A percentile compares a stretch with the other conserved stretches of the same genome.
phyloP scores from a whole-genome alignment of 2,113 vertebrate species.

The Sphaerodactylus townsendi region DNA sequence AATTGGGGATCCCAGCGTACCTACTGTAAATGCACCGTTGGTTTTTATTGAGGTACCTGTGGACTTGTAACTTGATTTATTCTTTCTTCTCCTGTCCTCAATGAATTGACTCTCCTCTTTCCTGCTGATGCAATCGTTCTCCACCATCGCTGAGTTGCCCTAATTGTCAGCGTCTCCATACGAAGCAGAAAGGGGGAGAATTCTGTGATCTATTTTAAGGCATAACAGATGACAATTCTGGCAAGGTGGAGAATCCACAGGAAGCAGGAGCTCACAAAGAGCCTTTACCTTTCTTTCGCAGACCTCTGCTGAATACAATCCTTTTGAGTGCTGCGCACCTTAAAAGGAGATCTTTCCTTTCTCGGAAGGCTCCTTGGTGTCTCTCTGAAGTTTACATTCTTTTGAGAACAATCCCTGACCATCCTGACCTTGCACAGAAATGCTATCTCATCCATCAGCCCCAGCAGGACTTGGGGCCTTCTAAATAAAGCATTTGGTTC shows the following conservation, averaged over 20 bases:
- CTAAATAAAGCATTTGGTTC: background rate
- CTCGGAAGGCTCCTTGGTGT: background rate
- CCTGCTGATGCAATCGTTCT: conserved; percentile 38
- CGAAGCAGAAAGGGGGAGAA: conserved; percentile 38
- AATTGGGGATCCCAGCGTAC: conserved; percentile 35
- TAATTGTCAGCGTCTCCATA: conserved; percentile 52
- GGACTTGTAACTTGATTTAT: conserved; percentile 26
- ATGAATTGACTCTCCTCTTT: conserved; percentile 52
- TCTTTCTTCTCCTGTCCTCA: conserved; percentile 20
- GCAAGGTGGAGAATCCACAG: conserved; percentile 49
- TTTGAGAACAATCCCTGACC: background rate
- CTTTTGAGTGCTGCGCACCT: background rate
- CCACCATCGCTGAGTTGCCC: conserved; percentile 39
- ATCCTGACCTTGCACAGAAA: background rate
- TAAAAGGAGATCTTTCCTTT: background rate
- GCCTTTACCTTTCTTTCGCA: background rate
- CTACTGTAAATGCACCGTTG: background rate
- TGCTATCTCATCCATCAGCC: rapidly evolving
- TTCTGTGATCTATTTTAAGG: conserved; percentile 53
- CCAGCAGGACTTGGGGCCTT: background rate
- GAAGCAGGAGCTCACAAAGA: conserved; percentile 35
- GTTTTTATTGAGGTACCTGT: conserved; percentile 26
- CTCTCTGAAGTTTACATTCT: background rate
- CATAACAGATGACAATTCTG: conserved; percentile 47
- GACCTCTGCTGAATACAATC: conserved; percentile 5